Evolutionary conservation across 2,797 vertebrate species (phyloP).

Genomic region (Danio choprae): DNA sequence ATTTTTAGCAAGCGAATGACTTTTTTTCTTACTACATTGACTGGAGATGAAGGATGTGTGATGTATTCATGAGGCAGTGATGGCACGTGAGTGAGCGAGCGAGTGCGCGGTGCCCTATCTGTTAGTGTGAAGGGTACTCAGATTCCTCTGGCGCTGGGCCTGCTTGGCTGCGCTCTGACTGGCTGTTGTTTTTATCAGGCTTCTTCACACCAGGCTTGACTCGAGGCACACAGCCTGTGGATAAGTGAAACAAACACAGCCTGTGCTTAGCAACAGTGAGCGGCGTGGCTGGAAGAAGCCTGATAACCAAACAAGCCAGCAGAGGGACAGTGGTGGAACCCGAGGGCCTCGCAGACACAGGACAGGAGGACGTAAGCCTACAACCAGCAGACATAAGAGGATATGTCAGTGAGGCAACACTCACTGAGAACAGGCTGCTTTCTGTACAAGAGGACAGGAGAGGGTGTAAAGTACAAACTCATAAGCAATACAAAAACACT

Average conservation of each 20-base stretch:
- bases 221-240: slow-evolving; percentile 63
- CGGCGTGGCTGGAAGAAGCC: slow-evolving; percentile 74
- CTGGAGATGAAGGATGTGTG: background rate
- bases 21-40: background rate
- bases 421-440: background rate
- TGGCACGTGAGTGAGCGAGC: slow-evolving; percentile 26
- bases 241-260: slow-evolving; percentile 74
- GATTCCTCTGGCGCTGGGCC: slow-evolving; percentile 69
- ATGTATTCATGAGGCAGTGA: background rate
- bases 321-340: slow-evolving; percentile 31
- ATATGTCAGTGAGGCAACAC: background rate
- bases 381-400: slow-evolving; percentile 2
- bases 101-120: slow-evolving; percentile 18
- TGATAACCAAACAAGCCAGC: slow-evolving; percentile 77
- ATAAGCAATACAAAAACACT: too few species aligned
- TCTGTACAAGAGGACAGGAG: background rate
- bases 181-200: slow-evolving; percentile 75
- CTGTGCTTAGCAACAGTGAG: slow-evolving; percentile 73
- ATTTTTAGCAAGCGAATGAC: background rate
- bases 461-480: too few species aligned
- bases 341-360: slow-evolving; percentile 1
- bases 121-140: slow-evolving; percentile 65
- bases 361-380: background rate
- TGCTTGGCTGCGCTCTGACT: slow-evolving; percentile 61
- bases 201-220: slow-evolving; percentile 69